These are phyloP conservation scores for Mustela erminea DNA, from an alignment of 2,797 vertebrate species.

Conservation along the genomic window DNA sequence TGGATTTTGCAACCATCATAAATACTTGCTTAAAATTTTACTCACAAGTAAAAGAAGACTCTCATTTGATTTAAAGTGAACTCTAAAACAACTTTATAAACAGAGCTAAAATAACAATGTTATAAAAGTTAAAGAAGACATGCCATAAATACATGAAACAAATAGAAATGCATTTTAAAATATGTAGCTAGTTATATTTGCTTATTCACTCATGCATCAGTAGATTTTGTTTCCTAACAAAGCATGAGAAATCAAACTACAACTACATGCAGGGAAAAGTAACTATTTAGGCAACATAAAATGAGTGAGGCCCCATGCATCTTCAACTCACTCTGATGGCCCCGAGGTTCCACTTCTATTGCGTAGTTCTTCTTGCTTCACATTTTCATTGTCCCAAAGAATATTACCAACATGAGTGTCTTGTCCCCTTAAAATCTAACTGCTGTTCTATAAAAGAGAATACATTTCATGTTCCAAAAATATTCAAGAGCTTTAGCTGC, in stretches of 20 bases:
- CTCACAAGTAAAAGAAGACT: slow-evolving; percentile 31
- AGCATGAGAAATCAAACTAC: background rate
- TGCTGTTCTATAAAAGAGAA: background rate
- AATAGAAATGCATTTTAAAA: background rate
- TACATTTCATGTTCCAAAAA: background rate
- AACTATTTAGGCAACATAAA: background rate
- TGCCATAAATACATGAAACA: background rate
- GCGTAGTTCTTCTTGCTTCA: background rate
- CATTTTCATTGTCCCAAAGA: background rate
- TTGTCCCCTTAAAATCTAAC: background rate
- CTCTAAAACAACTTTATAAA: background rate
- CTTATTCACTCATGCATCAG: background rate
- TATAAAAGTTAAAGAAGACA: background rate
- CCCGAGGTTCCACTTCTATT: background rate
- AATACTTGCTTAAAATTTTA: slow-evolving; percentile 46
- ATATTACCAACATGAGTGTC: background rate
- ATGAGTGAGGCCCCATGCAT: background rate
- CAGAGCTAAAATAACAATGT: slow-evolving; percentile 1
- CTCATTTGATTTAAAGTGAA: slow-evolving; percentile 32
- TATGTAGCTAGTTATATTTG: background rate
- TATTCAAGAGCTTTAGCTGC: background rate
- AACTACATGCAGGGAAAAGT: background rate
- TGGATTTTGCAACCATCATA: slow-evolving; percentile 45
- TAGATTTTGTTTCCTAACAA: slow-evolving; percentile 25
- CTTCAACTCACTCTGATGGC: background rate